A percentile compares a stretch with the other conserved stretches of the same genome.
phyloP scores from a whole-genome alignment of 2,113 vertebrate species.

The Arizona elegans region DNA sequence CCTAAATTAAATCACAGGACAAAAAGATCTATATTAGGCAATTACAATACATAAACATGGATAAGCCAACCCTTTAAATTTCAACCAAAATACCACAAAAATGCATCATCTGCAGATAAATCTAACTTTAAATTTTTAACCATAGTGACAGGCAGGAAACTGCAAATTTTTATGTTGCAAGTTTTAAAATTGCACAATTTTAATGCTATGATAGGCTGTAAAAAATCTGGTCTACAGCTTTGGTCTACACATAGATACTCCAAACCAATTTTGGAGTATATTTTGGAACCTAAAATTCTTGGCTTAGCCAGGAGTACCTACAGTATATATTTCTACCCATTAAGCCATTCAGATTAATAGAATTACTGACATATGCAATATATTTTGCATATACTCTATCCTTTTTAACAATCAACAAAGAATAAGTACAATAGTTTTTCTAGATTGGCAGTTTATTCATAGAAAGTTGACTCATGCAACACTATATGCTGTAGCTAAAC shows the following conservation, averaged over 20 bases:
- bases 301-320: background rate
- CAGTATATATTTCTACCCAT: background rate
- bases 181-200: background rate
- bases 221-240: background rate
- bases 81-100: background rate
- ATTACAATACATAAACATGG: background rate
- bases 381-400: background rate
- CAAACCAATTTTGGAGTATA: background rate
- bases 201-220: background rate
- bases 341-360: background rate
- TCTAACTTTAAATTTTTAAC: background rate
- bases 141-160: background rate
- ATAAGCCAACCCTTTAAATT: background rate
- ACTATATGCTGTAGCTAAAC: background rate
- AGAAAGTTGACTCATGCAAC: background rate
- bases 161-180: background rate
- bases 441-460: background rate
- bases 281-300: background rate
- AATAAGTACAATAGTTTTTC: background rate
- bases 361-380: background rate
- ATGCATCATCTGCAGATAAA: background rate
- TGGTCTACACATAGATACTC: background rate
- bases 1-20: constrained; percentile 66
- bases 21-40: background rate
- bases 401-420: background rate